Evolutionary conservation across 1,140 invertebrate genomes (phyloP).

Genomic region (Drosophila kanapiae): DNA sequence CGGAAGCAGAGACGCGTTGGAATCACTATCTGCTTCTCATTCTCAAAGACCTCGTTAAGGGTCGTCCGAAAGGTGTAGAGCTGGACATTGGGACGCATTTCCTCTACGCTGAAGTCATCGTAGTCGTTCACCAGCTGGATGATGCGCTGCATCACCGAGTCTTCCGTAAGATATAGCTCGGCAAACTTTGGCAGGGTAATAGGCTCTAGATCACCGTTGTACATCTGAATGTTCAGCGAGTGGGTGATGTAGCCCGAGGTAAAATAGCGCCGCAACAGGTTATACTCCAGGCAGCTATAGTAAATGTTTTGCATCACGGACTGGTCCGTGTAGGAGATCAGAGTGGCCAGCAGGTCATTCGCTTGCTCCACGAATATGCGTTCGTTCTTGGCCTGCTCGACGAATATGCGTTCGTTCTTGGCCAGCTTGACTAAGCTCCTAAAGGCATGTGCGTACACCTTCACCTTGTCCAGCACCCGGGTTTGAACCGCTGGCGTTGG

Average conservation of each 20-base stretch:
- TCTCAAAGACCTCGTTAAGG: constrained; percentile 62
- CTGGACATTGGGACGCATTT: constrained; percentile 48
- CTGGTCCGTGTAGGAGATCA: constrained; percentile 57
- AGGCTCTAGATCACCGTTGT: constrained; percentile 30
- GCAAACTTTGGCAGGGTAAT: constrained; percentile 55
- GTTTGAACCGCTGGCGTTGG: constrained; percentile 42
- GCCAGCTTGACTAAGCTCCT: constrained; percentile 55
- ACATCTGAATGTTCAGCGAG: constrained; percentile 2
- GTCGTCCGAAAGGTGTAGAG: constrained; percentile 57
- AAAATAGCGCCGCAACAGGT: constrained; percentile 65
- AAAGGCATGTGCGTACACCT: constrained; percentile 63
- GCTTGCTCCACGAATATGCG: constrained; percentile 63
- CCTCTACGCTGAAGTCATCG: constrained; percentile 50
- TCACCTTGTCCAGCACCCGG: constrained; percentile 59
- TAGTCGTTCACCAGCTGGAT: constrained; percentile 58
- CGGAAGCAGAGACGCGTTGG: constrained; percentile 74
- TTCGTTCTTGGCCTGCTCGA: constrained; percentile 63
- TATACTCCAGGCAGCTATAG: constrained; percentile 66
- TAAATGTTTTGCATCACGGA: constrained; percentile 55
- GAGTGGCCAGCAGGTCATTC: constrained; percentile 47
- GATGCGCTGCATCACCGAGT: constrained; percentile 63
- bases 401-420: constrained; percentile 57
- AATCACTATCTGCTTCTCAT: constrained; percentile 54
- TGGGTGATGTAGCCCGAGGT: constrained; percentile 46
- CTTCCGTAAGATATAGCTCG: constrained; percentile 64